Percentiles rank a stretch among this genome's conserved stretches.
Evolutionary conservation across 2,113 vertebrate species (phyloP).

Genomic region (Vimba vimba): DNA sequence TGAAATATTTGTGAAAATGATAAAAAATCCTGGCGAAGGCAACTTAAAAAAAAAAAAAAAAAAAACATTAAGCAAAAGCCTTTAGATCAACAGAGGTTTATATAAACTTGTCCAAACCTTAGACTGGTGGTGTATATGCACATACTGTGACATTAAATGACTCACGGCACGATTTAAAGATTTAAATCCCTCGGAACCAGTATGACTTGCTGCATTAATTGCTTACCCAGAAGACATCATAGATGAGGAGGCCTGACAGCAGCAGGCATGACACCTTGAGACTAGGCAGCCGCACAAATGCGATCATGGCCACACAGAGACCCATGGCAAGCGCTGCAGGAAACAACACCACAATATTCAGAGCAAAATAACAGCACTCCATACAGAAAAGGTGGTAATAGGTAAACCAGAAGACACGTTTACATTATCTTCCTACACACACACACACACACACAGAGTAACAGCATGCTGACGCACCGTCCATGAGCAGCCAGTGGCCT

Average conservation of each 20-base stretch:
- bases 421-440: slow-evolving; percentile 10
- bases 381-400: background rate
- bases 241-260: slow-evolving; percentile 97
- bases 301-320: slow-evolving; percentile 98
- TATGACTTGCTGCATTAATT: slow-evolving; percentile 7
- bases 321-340: slow-evolving; percentile 95
- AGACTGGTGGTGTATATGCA: background rate
- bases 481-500: slow-evolving; percentile 99
- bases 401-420: background rate
- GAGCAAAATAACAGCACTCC: background rate
- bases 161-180: background rate
- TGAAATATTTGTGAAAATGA: no score
- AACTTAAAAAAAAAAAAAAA: no score
- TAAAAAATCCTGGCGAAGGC: no score
- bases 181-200: background rate
- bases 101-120: background rate
- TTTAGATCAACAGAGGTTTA: background rate
- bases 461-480: slow-evolving; percentile 79
- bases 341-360: slow-evolving; percentile 1
- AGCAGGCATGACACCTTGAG: slow-evolving; percentile 99
- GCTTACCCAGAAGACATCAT: slow-evolving; percentile 99
- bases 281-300: slow-evolving; percentile 97
- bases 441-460: background rate
- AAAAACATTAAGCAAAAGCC: background rate
- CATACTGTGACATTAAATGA: background rate